Percentiles rank a stretch among this genome's conserved stretches.
phyloP scores from a whole-genome alignment of 2,797 vertebrate species.

The Fistularia tabacaria region DNA sequence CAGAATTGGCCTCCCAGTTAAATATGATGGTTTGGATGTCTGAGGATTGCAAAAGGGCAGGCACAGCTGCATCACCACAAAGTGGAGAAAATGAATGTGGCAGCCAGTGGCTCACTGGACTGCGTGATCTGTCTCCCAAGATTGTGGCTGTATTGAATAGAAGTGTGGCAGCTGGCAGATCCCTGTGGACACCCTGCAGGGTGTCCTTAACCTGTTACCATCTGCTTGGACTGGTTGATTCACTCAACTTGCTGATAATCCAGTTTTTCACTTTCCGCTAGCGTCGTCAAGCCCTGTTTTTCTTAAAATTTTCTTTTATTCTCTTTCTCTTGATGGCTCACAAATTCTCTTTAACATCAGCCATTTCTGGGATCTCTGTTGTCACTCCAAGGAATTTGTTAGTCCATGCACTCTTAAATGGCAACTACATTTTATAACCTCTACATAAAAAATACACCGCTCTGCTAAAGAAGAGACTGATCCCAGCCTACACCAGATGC shows the following conservation, averaged over 20 bases:
- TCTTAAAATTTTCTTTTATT: background rate
- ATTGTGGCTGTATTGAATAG: constrained; percentile 10
- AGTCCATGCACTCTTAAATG: too few relatives aligned
- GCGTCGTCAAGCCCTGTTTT: constrained; percentile 1
- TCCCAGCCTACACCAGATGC: too few relatives aligned
- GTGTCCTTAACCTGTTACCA: constrained; percentile 30
- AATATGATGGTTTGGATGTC: background rate
- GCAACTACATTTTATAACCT: too few relatives aligned
- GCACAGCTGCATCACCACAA: constrained; percentile 20
- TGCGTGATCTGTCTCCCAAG: constrained; percentile 31
- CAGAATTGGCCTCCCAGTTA: too few relatives aligned
- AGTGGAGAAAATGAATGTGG: constrained; percentile 41
- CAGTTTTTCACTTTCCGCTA: background rate
- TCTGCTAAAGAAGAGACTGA: too few relatives aligned
- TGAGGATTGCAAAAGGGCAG: background rate
- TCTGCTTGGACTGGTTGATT: constrained; percentile 38
- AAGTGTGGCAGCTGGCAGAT: constrained; percentile 33
- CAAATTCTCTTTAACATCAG: too few relatives aligned
- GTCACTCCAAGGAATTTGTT: too few relatives aligned
- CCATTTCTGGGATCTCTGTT: too few relatives aligned
- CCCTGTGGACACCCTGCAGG: constrained; percentile 25
- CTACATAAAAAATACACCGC: too few relatives aligned
- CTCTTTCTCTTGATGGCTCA: too few relatives aligned
- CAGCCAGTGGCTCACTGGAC: constrained; percentile 48
- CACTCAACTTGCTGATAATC: background rate